These are phyloP conservation scores for Sebastes trivittatus DNA, from an alignment of 2,797 vertebrate species.

Conservation along the genomic window DNA sequence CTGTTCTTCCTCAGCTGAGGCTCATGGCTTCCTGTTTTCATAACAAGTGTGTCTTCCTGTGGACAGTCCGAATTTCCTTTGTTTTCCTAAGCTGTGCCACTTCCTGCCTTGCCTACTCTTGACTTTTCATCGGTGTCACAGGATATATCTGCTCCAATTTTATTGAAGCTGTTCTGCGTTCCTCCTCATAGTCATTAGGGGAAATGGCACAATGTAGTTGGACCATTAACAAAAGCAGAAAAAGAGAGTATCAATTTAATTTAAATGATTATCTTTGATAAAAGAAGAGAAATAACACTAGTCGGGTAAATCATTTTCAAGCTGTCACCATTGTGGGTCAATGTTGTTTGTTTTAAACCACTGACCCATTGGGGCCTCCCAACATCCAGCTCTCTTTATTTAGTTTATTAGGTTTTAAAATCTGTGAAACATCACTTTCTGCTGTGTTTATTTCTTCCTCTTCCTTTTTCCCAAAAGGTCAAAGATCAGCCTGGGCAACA, in stretches of 20 bases:
- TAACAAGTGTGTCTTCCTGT: constrained; percentile 53
- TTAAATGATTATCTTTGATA: neutral
- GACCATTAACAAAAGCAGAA: neutral
- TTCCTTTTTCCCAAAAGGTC: constrained; percentile 76
- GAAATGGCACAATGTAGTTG: neutral
- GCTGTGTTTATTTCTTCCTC: constrained; percentile 27
- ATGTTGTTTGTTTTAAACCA: neutral
- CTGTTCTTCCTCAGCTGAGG: constrained; percentile 24
- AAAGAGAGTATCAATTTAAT: neutral
- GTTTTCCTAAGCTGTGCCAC: constrained; percentile 43
- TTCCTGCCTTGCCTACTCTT: constrained; percentile 45
- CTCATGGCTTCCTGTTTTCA: constrained; percentile 62
- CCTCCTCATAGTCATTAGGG: neutral
- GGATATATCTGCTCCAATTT: constrained; percentile 7
- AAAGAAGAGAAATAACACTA: neutral
- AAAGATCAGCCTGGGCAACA: constrained; percentile 85
- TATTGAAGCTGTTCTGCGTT: neutral
- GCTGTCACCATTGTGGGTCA: neutral
- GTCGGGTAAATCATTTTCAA: neutral
- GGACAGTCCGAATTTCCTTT: constrained; percentile 53
- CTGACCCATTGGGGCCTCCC: neutral
- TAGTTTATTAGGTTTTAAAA: constrained; percentile 1
- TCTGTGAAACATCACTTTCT: neutral
- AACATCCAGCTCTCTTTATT: neutral
- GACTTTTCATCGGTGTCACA: constrained; percentile 13